Percentiles rank a stretch among this genome's conserved stretches.
Conservation (phyloP, 64 coral and sea anemone species). For the Cladopsammia gracilis region DNA sequence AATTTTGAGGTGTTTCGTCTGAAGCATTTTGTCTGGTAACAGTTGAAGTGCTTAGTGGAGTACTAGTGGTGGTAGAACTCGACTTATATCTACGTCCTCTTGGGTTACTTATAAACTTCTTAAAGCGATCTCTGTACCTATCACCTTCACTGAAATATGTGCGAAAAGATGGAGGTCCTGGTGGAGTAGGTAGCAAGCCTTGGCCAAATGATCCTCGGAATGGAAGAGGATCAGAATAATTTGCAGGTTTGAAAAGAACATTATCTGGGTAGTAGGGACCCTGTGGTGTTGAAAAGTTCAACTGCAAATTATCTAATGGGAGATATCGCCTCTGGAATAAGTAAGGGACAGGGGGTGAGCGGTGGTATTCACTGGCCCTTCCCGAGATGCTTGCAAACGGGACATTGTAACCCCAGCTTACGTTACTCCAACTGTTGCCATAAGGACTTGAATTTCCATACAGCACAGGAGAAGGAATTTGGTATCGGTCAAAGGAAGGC, state of each 20-base stretch:
- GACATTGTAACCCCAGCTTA: not conserved
- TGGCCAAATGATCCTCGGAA: not conserved
- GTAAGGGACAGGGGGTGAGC: not conserved
- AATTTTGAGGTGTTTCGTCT: not conserved
- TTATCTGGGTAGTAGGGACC: not conserved
- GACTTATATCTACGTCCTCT: conserved; percentile 21
- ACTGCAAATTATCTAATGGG: not conserved
- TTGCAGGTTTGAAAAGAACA: conserved; percentile 19
- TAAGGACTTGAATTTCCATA: not conserved
- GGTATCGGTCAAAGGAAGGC: conserved; percentile 5
- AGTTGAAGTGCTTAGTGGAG: not conserved
- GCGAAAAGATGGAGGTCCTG: not conserved
- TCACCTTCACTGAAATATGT: conserved; percentile 19
- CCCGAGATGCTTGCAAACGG: not conserved
- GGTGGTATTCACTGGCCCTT: conserved; percentile 22
- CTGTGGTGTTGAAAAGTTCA: conserved; percentile 1
- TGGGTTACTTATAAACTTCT: conserved; percentile 30
- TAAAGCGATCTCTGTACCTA: conserved; percentile 50
- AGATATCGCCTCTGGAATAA: not conserved
- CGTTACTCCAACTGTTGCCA: not conserved
- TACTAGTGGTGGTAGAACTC: conserved; percentile 7
- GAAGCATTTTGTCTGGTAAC: not conserved
- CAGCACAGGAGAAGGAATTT: not conserved
- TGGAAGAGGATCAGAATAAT: conserved; percentile 15
- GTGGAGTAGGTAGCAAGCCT: not conserved